Evolutionary conservation across 1,140 invertebrate genomes (phyloP).

Genomic region (Apis mellifera): Amel_HAv3.1 CM009942.2:11448001-11448500

Average conservation of each 20-base stretch:
- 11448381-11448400: constrained; percentile 5
- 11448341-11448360: no score
- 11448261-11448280: no score
- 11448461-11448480: constrained; percentile 36
- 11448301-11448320: no score
- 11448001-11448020: constrained; percentile 63
- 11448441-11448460: constrained; percentile 38
- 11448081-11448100: no score
- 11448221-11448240: no score
- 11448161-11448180: no score
- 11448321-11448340: no score
- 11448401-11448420: neutral
- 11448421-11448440: constrained; percentile 17
- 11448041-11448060: constrained; percentile 40
- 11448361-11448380: no score
- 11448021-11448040: constrained; percentile 78
- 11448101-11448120: neutral
- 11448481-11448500: constrained; percentile 16
- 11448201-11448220: no score
- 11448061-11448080: constrained; percentile 45
- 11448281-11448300: no score
- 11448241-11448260: no score
- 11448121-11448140: neutral
- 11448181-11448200: no score
- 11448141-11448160: neutral